Conservation (phyloP, 2,888 invertebrate genomes). For the Sesia bembeciformis region DNA sequence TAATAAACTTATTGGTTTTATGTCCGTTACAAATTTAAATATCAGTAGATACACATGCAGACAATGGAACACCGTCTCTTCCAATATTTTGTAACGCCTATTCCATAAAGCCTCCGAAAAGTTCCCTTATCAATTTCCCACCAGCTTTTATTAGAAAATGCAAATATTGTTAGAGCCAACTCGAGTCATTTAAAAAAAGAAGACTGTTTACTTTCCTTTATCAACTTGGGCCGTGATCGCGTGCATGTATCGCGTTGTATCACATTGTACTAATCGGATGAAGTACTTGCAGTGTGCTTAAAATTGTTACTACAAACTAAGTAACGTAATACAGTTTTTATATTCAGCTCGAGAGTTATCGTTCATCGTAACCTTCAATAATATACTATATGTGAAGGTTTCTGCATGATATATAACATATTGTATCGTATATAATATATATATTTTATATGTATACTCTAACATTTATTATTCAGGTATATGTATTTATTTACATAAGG, state of each 20-base stretch:
- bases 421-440: no score
- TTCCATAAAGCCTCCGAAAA: neutral
- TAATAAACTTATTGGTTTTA: no score
- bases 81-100: no score
- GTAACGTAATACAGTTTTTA: neutral
- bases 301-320: slow-evolving; percentile 16
- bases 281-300: slow-evolving; percentile 34
- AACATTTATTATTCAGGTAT: no score
- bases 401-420: no score
- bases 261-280: slow-evolving; percentile 31
- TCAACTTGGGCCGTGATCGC: neutral
- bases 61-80: no score
- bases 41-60: no score
- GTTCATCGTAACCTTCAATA: neutral
- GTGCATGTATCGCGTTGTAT: slow-evolving; percentile 5
- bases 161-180: neutral
- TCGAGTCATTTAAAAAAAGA: neutral
- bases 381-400: no score
- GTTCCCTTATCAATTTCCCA: neutral
- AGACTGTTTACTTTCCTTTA: neutral
- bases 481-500: no score
- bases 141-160: neutral
- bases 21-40: no score
- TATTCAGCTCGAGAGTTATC: neutral
- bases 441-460: no score